These are phyloP conservation scores for Parascotia fuliginaria DNA, from an alignment of 2,888 invertebrate species.

Conservation along the genomic window DNA sequence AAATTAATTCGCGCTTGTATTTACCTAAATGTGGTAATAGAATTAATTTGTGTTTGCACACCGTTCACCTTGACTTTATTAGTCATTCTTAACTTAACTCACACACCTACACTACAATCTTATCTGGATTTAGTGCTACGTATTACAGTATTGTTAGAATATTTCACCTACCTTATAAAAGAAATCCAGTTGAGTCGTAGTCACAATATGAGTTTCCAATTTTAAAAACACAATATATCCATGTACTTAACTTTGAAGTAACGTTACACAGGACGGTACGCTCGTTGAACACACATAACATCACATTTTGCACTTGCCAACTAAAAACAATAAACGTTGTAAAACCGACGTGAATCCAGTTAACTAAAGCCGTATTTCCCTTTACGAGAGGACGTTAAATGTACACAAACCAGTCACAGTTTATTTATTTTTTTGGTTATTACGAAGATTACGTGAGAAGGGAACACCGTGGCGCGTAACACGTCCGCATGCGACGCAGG, in stretches of 20 bases:
- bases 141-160: conserved; percentile 21
- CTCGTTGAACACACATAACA: conserved; percentile 78
- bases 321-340: conserved; percentile 64
- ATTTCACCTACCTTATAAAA: conserved; percentile 56
- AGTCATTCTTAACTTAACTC: conserved; percentile 40
- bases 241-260: conserved; percentile 76
- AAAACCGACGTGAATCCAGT: conserved; percentile 67
- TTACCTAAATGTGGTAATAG: conserved; percentile 40
- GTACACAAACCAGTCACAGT: conserved; percentile 65
- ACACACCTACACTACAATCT: conserved; percentile 46
- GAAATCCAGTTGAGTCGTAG: conserved; percentile 54
- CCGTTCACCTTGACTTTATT: conserved; percentile 52
- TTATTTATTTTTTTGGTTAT: conserved; percentile 64
- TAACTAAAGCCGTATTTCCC: conserved; percentile 49
- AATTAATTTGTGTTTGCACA: conserved; percentile 31
- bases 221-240: conserved; percentile 76
- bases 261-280: conserved; percentile 78
- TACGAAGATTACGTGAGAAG: conserved; percentile 69
- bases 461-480: conserved; percentile 31
- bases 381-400: conserved; percentile 54
- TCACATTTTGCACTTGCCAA: conserved; percentile 82
- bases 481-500: conserved; percentile 57
- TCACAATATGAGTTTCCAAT: conserved; percentile 68
- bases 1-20: conserved; percentile 35
- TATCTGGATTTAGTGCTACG: conserved; percentile 29